Evolutionary conservation across 2,888 invertebrate species (phyloP), one percentile per base, ranked within the genome.

Genomic region (Mesorhabditis belari): DNA sequence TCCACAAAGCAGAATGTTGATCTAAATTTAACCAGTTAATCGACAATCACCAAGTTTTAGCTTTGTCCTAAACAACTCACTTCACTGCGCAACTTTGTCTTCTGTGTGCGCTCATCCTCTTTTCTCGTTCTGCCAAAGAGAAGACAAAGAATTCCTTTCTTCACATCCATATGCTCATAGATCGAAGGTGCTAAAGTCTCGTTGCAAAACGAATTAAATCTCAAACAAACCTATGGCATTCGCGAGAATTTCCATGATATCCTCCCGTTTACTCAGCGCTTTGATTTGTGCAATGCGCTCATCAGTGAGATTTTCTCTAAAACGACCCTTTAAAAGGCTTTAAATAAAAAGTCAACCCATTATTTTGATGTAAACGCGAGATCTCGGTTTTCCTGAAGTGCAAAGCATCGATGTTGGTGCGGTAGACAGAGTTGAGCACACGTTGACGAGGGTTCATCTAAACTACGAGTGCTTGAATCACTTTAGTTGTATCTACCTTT

Each of bases 131-230:
- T 98, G 3, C 98, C 96, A 79, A 99, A 90, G 52, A 99, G 84
- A 81, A 93, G 92, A 60, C 98, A 83, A 21, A 99, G 83, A 63
- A 96, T 90, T 3, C 96, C 98, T 79, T 96, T 96, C 83, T 98
- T 98, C 62, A 99, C 91, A 81, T 99, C 98, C 67, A 90, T 87
- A 83, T 98, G 93, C 83, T 94, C 96, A 81, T 93, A 98, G 76
- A 99, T 94, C 6, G 93, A 92, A 0, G 98, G 98, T 0, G 98
- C 98, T 77, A 92, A 24, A 75, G 50, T 6, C 26, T 27, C 2
- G 28, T 23, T n/a, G n/a, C n/a, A n/a, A n/a, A n/a, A n/a, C n/a
- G n/a, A n/a, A n/a, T n/a, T n/a, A n/a, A n/a, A n/a, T n/a, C n/a
- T n/a, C n/a, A 23, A 53, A 57, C 71, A 63, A 67, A 84, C 84